These are phyloP conservation scores for Desmophyllum pertusum DNA, from an alignment of 92 coral and sea anemone species.

Conservation along the genomic window DNA sequence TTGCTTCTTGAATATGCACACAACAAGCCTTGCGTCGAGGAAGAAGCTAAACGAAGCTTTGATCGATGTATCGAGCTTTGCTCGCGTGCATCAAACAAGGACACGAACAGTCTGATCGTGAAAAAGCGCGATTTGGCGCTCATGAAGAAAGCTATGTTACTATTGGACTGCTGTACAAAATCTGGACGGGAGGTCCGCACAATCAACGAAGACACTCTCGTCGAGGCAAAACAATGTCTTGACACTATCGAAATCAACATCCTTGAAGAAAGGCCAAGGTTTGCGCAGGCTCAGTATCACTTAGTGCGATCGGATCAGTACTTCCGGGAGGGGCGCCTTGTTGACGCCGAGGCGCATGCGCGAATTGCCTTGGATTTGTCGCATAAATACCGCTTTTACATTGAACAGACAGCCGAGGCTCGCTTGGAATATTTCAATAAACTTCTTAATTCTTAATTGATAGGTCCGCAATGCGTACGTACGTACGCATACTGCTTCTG, in stretches of 20 bases:
- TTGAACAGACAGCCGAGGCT: neutral
- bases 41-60: slow-evolving; percentile 35
- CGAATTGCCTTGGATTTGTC: slow-evolving; percentile 62
- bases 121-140: slow-evolving; percentile 55
- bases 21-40: neutral
- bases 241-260: slow-evolving; percentile 25
- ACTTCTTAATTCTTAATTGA: neutral
- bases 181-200: neutral
- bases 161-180: slow-evolving; percentile 39
- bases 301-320: slow-evolving; percentile 61
- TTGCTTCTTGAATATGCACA: slow-evolving; percentile 36
- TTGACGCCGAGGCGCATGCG: slow-evolving; percentile 42
- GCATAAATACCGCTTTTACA: slow-evolving; percentile 34
- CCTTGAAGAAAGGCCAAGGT: slow-evolving; percentile 25
- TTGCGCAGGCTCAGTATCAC: slow-evolving; percentile 40
- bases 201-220: slow-evolving; percentile 39
- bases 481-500: too few relatives aligned
- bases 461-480: too few relatives aligned
- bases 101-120: slow-evolving; percentile 20
- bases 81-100: slow-evolving; percentile 9
- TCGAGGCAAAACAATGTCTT: slow-evolving; percentile 59
- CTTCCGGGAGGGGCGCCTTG: slow-evolving; percentile 26
- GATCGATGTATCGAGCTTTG: slow-evolving; percentile 59
- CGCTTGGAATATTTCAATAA: slow-evolving; percentile 4
- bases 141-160: slow-evolving; percentile 56